Evolutionary conservation across 2,113 vertebrate species (phyloP), one percentile per base, ranked within the genome.

Genomic region (Marmota flaviventris): DNA sequence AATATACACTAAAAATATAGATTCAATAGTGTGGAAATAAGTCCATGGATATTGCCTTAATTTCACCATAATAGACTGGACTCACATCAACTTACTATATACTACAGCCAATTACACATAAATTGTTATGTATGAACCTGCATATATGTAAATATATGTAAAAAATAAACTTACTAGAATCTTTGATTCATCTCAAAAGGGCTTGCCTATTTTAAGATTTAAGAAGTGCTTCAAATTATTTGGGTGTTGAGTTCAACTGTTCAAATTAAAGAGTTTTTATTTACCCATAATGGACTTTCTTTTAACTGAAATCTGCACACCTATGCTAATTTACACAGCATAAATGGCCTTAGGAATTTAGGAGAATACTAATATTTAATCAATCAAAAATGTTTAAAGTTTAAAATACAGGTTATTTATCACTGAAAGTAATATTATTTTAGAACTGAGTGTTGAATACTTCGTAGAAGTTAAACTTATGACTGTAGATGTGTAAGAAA

Each of bases 331-430:
- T 29, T 91, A 39, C 39, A 91, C 0, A 78, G 53, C 2, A 63
- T 81, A 73, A 69, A 88, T 61, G 76, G 53, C 67, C 94, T 81
- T 85, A 81, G 45, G 61, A 63, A 61, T 25, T 61, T 61, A 61
- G 39, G 17, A 79, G 11, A 94, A 97, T 37, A 56, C 27, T 84
- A 92, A 83, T 56, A 81, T 61, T 84, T 94, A 92, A 88, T 79
- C 34, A 87, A 75, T 61, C n/a, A 84, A 77, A 85, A 7, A n/a
- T 16, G 42, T 48, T 76, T 88, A 45, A 73, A 29, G n/a, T 79
- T 94, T 90, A 79, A 94, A 94, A 89, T 61, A 22, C 17, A 75
- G 7, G 8, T 73, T 85, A 56, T 39, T 87, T 22, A 81, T 85
- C n/a, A 69, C 63, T 61, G 16, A 69, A 85, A 70, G 16, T 39